A percentile compares a stretch with the other conserved stretches of the same genome.
phyloP scores from a whole-genome alignment of 1,140 invertebrate genomes.

The Ladona fulva region DNA sequence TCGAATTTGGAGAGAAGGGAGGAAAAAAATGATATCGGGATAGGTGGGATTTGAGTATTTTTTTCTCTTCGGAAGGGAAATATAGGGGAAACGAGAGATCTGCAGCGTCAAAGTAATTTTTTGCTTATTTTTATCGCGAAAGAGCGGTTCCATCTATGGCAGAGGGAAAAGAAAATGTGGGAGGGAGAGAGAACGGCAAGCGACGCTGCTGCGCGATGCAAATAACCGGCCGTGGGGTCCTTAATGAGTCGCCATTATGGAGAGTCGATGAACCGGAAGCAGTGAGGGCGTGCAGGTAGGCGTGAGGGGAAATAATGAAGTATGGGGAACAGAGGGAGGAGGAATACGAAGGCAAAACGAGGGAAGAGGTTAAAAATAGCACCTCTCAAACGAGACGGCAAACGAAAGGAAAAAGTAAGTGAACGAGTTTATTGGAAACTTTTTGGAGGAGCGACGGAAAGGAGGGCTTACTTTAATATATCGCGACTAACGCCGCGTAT shows the following conservation, averaged over 20 bases:
- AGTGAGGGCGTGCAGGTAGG: background rate
- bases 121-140: no score
- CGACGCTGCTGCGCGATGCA: background rate
- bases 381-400: background rate
- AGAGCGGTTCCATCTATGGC: background rate
- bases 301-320: background rate
- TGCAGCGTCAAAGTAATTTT: no score
- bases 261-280: background rate
- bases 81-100: no score
- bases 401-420: background rate
- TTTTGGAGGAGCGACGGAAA: no score
- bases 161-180: background rate
- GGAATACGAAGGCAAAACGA: background rate
- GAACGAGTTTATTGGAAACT: background rate
- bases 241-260: constrained; percentile 1
- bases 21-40: no score
- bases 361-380: background rate
- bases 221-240: background rate
- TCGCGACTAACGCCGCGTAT: no score
- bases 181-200: background rate
- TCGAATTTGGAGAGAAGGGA: no score
- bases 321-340: background rate
- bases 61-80: no score
- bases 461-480: no score
- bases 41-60: no score